Percentiles rank a stretch among this genome's conserved stretches.
phyloP scores from a whole-genome alignment of 1,140 invertebrate genomes.

The Cotesia vestalis region DNA sequence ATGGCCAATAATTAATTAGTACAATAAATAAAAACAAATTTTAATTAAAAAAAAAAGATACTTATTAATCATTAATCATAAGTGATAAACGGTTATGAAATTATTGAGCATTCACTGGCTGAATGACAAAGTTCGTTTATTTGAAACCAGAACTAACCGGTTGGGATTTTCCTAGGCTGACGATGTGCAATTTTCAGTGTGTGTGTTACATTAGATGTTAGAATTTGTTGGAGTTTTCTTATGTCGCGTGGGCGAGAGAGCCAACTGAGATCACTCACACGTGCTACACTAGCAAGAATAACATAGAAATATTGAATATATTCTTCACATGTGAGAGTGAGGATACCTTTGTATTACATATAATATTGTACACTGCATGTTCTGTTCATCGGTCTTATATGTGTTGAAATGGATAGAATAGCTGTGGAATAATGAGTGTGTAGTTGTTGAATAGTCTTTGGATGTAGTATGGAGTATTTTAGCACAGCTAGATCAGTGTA shows the following conservation, averaged over 20 bases:
- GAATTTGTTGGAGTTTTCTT: not conserved
- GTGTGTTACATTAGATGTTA: too few species aligned
- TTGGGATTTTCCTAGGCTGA: not conserved
- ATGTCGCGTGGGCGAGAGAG: slow-evolving; percentile 15
- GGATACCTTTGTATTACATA: too few species aligned
- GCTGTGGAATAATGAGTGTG: too few species aligned
- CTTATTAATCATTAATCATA: not conserved
- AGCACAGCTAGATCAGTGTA: not conserved
- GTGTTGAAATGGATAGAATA: not conserved
- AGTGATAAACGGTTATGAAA: not conserved
- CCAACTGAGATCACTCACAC: not conserved
- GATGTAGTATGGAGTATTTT: not conserved
- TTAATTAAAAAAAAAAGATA: not conserved
- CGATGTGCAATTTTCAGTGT: too few species aligned
- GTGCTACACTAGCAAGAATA: not conserved
- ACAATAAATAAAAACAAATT: not conserved
- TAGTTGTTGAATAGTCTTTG: not conserved
- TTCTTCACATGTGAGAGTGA: too few species aligned
- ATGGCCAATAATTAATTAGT: not conserved
- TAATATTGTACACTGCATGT: too few species aligned
- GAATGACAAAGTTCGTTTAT: slow-evolving; percentile 12
- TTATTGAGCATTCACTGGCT: not conserved
- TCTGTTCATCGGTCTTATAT: not conserved
- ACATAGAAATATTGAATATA: too few species aligned
- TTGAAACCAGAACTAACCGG: slow-evolving; percentile 9